Evolutionary conservation across 2,113 vertebrate genomes (phyloP).

Genomic region (Cricetomys ansorgei): DNA sequence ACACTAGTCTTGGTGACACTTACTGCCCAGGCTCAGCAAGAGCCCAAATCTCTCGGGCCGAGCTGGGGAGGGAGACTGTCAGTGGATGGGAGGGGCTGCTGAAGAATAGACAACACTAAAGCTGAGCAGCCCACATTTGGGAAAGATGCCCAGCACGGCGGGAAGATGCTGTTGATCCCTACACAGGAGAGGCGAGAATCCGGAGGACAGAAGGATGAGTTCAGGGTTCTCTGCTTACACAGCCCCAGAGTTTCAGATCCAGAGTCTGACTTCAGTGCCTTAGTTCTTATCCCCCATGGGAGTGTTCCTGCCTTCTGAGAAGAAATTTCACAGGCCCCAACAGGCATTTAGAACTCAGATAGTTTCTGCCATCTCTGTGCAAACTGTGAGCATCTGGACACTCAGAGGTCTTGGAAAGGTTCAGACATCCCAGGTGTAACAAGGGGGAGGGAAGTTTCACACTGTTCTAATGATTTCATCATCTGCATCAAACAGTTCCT

Average conservation of each 20-base stretch:
- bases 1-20: neutral
- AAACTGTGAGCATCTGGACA: neutral
- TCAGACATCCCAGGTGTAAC: neutral
- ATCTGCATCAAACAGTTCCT: neutral
- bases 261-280: no score
- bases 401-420: neutral
- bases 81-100: neutral
- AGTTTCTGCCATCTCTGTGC: fast-evolving
- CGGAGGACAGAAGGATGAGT: neutral
- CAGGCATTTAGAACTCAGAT: neutral
- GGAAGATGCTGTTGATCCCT: neutral
- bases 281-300: neutral
- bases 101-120: neutral
- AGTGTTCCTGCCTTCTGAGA: neutral
- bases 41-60: neutral
- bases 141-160: neutral
- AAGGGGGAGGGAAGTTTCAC: neutral
- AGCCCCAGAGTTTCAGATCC: no score
- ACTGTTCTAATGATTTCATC: neutral
- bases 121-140: neutral
- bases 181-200: neutral
- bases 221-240: neutral
- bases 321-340: neutral
- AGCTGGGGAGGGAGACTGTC: neutral
- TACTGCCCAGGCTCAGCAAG: neutral